Base-by-base conservation (phyloP, 2,888 invertebrate genomes). In the Steinernema scapterisci region DNA sequence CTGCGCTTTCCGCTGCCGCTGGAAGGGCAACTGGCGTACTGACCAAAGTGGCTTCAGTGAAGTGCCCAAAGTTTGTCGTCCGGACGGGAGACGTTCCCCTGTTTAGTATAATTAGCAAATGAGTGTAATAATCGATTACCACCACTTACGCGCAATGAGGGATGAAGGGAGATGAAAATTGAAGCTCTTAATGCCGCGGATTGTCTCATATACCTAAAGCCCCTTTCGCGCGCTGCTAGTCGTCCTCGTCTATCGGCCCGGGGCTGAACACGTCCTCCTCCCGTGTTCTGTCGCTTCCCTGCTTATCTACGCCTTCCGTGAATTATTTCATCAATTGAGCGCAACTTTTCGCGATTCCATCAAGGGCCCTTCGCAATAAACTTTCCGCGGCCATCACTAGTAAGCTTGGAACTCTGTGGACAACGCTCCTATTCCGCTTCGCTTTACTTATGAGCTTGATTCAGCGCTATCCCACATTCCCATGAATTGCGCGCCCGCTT, bases 141-240 rank as follows among this genome's bases (percentile, higher is more conserved):
- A 54, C 16, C 54, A 54, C 25, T 38, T 16, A 11, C 63, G 31
- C 31, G 31, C 31, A 16, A 31, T 31, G 9, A 25, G 19, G 31
- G 63, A 63, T 63, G 38, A 63, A 63, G 63, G 16, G 31, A 63
- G 63, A 63, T 63, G 63, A 63, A 63, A 63, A 63, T 63, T 63
- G 63, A 31, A 63, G 63, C 63, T 63, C 63, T 63, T 63, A 63
- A 63, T 63, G 63, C 63, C 16, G 3, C 25, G 63, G 63, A 63
- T 63, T 63, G 63, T 63, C 63, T 63, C 63, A 63, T 63, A 63
- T 63, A 63, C 63, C 63, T 63, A 63, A 63, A 63, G 63, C 63
- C 63, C 54, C 63, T 63, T 7, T 25, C 63, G 63, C 63, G 63
- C 63, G 16, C 16, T 63, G 63, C 63, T 27, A 63, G 63, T 63